These are phyloP conservation scores for Drosophila sucinea DNA, from an alignment of 1,140 invertebrate genomes.

Conservation along the genomic window DNA sequence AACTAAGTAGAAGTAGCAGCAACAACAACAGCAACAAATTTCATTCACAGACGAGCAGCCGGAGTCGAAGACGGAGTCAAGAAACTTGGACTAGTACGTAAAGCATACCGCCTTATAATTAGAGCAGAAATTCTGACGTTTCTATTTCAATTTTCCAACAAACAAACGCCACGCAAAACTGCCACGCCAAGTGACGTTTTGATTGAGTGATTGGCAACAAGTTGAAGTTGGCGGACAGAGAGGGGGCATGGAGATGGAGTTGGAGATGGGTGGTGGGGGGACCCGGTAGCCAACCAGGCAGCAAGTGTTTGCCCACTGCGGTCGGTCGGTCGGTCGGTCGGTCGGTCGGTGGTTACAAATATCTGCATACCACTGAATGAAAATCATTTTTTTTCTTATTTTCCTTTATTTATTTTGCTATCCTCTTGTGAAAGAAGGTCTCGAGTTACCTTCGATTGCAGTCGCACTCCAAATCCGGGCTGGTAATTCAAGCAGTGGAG, in stretches of 20 bases:
- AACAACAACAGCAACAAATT: constrained; percentile 31
- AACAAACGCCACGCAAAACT: constrained; percentile 80
- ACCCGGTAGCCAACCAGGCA: constrained; percentile 72
- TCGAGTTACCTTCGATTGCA: constrained; percentile 67
- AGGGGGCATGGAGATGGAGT: constrained; percentile 4
- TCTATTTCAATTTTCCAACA: constrained; percentile 80
- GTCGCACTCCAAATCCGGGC: constrained; percentile 70
- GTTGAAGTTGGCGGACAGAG: constrained; percentile 46
- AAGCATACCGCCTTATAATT: constrained; percentile 83
- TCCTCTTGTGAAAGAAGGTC: constrained; percentile 76
- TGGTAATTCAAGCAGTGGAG: constrained; percentile 72
- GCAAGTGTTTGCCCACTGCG: constrained; percentile 78
- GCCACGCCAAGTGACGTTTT: constrained; percentile 82
- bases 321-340: constrained; percentile 2
- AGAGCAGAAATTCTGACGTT: constrained; percentile 83
- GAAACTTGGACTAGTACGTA: constrained; percentile 71
- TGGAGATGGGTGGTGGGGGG: background rate
- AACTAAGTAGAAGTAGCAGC: constrained; percentile 27
- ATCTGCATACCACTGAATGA: constrained; percentile 82
- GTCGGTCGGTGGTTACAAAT: constrained; percentile 65
- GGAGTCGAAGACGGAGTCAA: constrained; percentile 54
- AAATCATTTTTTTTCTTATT: constrained; percentile 51
- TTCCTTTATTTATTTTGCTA: constrained; percentile 8
- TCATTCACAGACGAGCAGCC: constrained; percentile 37
- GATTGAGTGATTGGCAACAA: constrained; percentile 83